A percentile compares a stretch with the other conserved stretches of the same genome.
These are phyloP conservation scores for Byasa hedistus DNA, from an alignment of 2,888 invertebrate species.

Conservation along the genomic window DNA sequence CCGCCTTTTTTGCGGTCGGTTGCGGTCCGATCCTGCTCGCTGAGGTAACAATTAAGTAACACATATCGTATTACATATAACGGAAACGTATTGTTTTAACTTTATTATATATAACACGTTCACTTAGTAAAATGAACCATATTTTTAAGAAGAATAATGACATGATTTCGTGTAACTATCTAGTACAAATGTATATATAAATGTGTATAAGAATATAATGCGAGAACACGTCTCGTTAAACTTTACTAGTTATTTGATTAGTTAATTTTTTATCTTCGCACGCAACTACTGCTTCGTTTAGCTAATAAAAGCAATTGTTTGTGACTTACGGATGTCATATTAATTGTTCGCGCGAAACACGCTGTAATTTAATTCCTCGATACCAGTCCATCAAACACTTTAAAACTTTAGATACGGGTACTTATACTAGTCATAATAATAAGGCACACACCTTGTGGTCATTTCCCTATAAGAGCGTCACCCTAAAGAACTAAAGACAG, in stretches of 20 bases:
- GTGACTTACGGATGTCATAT: slow-evolving; percentile 11
- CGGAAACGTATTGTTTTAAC: neutral
- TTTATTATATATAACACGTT: too few species aligned
- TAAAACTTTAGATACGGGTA: neutral
- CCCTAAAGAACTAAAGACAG: slow-evolving; percentile 59
- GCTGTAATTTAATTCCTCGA: neutral
- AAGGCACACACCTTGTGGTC: slow-evolving; percentile 24
- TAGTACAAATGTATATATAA: too few species aligned
- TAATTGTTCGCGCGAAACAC: neutral
- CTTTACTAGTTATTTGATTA: slow-evolving; percentile 16
- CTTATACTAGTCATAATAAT: slow-evolving; percentile 11
- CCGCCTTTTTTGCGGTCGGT: slow-evolving; percentile 23
- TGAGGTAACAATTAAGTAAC: slow-evolving; percentile 5
- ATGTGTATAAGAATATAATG: too few species aligned
- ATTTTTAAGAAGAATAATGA: too few species aligned
- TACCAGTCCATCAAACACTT: neutral
- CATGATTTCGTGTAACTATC: too few species aligned
- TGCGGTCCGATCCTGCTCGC: neutral
- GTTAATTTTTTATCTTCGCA: slow-evolving; percentile 1
- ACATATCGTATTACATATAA: neutral
- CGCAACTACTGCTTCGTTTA: slow-evolving; percentile 6
- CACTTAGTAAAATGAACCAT: too few species aligned
- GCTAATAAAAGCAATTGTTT: slow-evolving; percentile 22
- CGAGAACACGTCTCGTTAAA: slow-evolving; percentile 4
- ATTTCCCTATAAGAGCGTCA: slow-evolving; percentile 41